Conservation (phyloP, 2,888 invertebrate genomes). For the Andrena haemorrhoa region DNA sequence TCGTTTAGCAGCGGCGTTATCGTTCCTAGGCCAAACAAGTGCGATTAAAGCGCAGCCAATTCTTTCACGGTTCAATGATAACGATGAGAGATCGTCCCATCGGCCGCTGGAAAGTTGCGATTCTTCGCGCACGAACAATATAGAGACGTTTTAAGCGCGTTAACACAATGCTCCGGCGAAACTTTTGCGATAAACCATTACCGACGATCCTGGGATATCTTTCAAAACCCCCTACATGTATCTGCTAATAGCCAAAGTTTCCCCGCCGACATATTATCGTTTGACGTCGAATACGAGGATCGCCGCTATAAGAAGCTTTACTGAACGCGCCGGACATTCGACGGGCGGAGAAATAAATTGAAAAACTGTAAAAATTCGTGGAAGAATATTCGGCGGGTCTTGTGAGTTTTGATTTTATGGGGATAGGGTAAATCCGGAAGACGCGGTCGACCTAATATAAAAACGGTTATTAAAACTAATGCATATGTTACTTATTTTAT, state of each 20-base stretch:
- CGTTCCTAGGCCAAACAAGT: slow-evolving; percentile 68
- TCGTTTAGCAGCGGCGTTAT: slow-evolving; percentile 73
- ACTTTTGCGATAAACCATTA: slow-evolving; percentile 47
- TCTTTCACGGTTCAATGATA: slow-evolving; percentile 63
- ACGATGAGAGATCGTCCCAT: slow-evolving; percentile 45
- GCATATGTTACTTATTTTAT: too few species aligned
- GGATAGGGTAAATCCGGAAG: not conserved
- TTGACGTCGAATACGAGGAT: slow-evolving; percentile 33
- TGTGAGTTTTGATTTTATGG: not conserved
- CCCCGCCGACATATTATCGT: slow-evolving; percentile 35
- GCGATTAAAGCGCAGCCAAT: slow-evolving; percentile 70
- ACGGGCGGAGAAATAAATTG: slow-evolving; percentile 31
- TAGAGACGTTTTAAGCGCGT: slow-evolving; percentile 39
- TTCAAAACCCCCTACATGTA: slow-evolving; percentile 20
- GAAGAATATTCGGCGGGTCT: slow-evolving; percentile 4
- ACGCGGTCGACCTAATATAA: too few species aligned
- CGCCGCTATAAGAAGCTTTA: slow-evolving; percentile 13
- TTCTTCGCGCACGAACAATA: slow-evolving; percentile 43
- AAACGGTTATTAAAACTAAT: too few species aligned
- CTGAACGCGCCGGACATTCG: slow-evolving; percentile 9
- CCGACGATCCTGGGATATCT: slow-evolving; percentile 14
- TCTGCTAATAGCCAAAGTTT: slow-evolving; percentile 48
- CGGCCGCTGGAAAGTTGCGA: slow-evolving; percentile 43
- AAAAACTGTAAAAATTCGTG: slow-evolving; percentile 19
- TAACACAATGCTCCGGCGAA: slow-evolving; percentile 22